Evolutionary conservation across 1,140 invertebrate genomes (phyloP).

Genomic region (Drosophila varians): DNA sequence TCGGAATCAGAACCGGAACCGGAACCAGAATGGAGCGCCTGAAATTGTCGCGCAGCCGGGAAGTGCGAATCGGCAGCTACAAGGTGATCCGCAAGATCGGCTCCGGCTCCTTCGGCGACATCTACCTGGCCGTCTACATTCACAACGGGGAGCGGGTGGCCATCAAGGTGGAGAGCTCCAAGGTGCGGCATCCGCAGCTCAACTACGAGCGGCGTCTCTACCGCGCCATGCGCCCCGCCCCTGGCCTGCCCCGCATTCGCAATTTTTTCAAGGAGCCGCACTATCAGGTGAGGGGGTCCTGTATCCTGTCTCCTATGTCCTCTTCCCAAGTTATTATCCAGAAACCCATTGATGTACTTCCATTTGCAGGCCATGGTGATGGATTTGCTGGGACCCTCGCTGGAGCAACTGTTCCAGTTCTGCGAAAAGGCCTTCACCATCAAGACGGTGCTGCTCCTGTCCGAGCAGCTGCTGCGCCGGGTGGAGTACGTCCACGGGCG

Average conservation of each 20-base stretch:
- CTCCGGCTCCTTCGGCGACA: conserved; percentile 98
- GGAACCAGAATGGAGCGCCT: conserved; percentile 37
- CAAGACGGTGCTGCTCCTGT: conserved; percentile 98
- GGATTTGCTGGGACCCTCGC: conserved; percentile 97
- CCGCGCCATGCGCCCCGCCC: conserved; percentile 94
- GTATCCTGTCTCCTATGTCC: background rate
- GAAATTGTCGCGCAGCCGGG: background rate
- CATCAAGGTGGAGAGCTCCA: conserved; percentile 95
- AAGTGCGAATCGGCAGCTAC: conserved; percentile 47
- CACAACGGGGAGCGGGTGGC: conserved; percentile 98
- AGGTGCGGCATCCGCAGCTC: conserved; percentile 95
- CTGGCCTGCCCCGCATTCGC: conserved; percentile 96
- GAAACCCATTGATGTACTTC: too few relatives aligned
- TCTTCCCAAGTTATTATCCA: background rate
- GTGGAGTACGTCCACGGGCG: conserved; percentile 97
- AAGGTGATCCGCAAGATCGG: conserved; percentile 92
- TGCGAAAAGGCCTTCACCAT: conserved; percentile 96
- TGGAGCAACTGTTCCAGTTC: conserved; percentile 98
- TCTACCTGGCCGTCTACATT: conserved; percentile 97
- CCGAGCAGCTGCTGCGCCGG: conserved; percentile 95
- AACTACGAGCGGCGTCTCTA: conserved; percentile 97
- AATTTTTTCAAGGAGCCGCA: conserved; percentile 94
- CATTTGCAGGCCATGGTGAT: conserved; percentile 95
- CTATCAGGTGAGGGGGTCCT: conserved; percentile 85
- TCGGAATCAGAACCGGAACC: too few relatives aligned